Base-by-base conservation (phyloP, 2,113 vertebrate species). In the Lampris megalopsis region DNA sequence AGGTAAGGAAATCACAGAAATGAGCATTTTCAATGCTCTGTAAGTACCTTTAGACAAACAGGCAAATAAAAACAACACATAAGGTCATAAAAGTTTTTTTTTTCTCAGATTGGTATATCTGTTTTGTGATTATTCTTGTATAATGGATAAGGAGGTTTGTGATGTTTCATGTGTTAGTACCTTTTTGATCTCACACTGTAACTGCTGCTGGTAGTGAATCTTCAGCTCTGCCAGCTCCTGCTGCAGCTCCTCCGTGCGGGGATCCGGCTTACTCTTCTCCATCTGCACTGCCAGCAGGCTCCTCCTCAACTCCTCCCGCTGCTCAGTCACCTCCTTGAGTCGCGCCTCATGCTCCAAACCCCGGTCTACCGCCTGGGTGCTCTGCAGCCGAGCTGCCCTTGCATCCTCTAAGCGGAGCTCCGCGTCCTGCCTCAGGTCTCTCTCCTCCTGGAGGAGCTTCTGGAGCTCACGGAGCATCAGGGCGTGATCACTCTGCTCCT, bases 391-490 rank as follows among this genome's bases (percentile, higher is more conserved):
- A 0, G 82, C 80, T 6, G 95, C 89, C 45, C 88, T 89, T 7
- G 94, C 81, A 49, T 97, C 96, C 79, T 96, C 96, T 56, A 97
- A 91, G 35, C 79, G 90, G 6, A 96, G 94, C 86, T 98, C 97
- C 0, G 85, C 88, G 0, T 96, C 95, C 83, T 96, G 95, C 0
- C 96, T 90, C 72, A 86, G 71, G 6, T 91, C 92, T 67, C 94
- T 85, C 88, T 95, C 97, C 52, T 92, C 92, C 90, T 96, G 96
- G 72, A 99, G 92, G 71, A 98, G 91, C 60, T 89, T 93, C 93
- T 98, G 97, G 2, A 99, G 94, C 92, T 99, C 98, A 0, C 94
- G 84, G 6, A 99, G 93, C 98, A 98, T 98, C 38, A 95, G 79
- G 0, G 92, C 96, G 6, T 98, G 97, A 89, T 99, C 94, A 0